Conservation (phyloP, 2,113 vertebrate genomes). For the Perccottus glenii region DNA sequence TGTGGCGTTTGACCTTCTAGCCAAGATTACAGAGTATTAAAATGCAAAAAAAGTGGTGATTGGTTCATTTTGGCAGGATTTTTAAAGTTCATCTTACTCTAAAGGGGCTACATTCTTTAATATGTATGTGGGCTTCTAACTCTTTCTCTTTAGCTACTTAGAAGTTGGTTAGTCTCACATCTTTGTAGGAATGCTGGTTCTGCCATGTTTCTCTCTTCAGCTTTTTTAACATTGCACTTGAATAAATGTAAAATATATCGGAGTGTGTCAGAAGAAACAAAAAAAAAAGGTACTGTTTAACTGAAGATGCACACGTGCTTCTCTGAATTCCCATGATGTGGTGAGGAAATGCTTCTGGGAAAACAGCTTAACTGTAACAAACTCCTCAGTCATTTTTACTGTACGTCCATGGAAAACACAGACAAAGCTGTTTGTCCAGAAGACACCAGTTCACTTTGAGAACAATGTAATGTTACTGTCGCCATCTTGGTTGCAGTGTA, state of each 20-base stretch:
- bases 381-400: background rate
- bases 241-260: background rate
- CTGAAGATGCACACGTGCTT: background rate
- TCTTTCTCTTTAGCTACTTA: background rate
- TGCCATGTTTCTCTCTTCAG: background rate
- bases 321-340: constrained; percentile 12
- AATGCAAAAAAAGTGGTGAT: background rate
- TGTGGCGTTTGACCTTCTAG: constrained; percentile 6
- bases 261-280: constrained; percentile 9
- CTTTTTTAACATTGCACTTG: constrained; percentile 25
- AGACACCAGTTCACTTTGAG: background rate
- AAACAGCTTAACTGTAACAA: background rate
- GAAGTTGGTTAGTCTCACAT: constrained; percentile 16
- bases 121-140: background rate
- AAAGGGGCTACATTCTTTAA: background rate
- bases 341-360: constrained; percentile 8
- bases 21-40: background rate
- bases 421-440: background rate
- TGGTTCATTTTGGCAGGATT: background rate
- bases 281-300: constrained; percentile 6
- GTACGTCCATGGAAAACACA: no score
- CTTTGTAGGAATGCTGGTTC: constrained; percentile 10
- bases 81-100: no score
- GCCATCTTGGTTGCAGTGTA: constrained; percentile 17
- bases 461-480: constrained; percentile 1